Percentiles rank a stretch among this genome's conserved stretches.
Evolutionary conservation across 2,113 vertebrate genomes (phyloP).

Genomic region (Chaenogobius annularis): DNA sequence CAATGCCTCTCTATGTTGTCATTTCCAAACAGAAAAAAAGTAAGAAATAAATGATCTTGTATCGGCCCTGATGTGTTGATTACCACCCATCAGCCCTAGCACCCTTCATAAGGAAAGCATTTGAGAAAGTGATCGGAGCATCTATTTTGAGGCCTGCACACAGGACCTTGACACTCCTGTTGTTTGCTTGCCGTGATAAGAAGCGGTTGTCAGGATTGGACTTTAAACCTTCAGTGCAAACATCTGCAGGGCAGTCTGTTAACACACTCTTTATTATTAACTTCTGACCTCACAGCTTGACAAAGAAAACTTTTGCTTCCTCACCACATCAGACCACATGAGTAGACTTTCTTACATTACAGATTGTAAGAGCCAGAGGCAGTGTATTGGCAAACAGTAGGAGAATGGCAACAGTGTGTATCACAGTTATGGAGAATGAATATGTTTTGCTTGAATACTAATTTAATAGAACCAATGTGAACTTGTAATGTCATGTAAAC

Average conservation of each 20-base stretch:
- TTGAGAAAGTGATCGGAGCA: slow-evolving; percentile 45
- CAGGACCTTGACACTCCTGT: slow-evolving; percentile 13
- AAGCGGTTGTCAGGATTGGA: neutral
- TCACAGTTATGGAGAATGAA: neutral
- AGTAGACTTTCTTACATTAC: neutral
- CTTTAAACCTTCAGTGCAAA: slow-evolving; percentile 19
- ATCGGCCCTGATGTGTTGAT: slow-evolving; percentile 17
- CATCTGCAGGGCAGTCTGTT: slow-evolving; percentile 2
- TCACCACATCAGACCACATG: slow-evolving; percentile 3
- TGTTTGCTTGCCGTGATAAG: slow-evolving; percentile 5
- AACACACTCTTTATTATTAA: neutral
- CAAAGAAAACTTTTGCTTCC: slow-evolving; percentile 8
- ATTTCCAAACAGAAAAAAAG: slow-evolving; percentile 5
- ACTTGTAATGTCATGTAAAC: neutral
- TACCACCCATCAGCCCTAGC: slow-evolving; percentile 19
- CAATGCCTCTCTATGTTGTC: slow-evolving; percentile 3
- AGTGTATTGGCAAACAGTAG: neutral
- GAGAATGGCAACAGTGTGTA: neutral
- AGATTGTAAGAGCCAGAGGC: neutral
- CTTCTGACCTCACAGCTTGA: neutral
- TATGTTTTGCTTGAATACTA: neutral
- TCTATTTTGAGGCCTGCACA: slow-evolving; percentile 19
- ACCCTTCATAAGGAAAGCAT: slow-evolving; percentile 40
- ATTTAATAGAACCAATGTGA: neutral
- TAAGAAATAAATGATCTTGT: slow-evolving; percentile 5